A percentile compares a stretch with the other conserved stretches of the same genome.
Evolutionary conservation across 2,797 vertebrate genomes (phyloP).

Genomic region (Premnoplex brunnescens): DNA sequence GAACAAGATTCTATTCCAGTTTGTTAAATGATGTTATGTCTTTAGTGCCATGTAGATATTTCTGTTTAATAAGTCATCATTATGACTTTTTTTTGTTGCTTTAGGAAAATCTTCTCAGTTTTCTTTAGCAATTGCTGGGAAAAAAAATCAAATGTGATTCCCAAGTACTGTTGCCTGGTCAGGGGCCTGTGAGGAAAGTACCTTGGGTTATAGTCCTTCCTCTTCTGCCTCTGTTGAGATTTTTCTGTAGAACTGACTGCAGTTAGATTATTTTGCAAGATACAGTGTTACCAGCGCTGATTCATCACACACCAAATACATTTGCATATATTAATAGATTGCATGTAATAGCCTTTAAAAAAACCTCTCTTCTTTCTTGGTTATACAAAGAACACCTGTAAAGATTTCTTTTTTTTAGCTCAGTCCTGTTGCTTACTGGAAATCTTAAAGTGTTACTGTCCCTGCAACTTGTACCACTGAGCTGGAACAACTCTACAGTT

Average conservation of each 20-base stretch:
- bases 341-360: neutral
- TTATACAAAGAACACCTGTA: neutral
- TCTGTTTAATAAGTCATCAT: neutral
- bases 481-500: neutral
- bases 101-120: neutral
- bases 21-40: neutral
- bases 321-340: neutral
- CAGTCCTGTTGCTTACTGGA: neutral
- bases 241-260: neutral
- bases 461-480: neutral
- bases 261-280: neutral
- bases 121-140: neutral
- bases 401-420: neutral
- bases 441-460: neutral
- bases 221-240: neutral
- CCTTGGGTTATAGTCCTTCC: neutral
- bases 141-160: neutral
- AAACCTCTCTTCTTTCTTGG: neutral
- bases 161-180: neutral
- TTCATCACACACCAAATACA: neutral
- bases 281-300: neutral
- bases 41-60: neutral
- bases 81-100: neutral
- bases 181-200: neutral
- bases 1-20: neutral